These are phyloP conservation scores for Hemitrygon akajei DNA, from an alignment of 2,797 vertebrate species.

Conservation along the genomic window DNA sequence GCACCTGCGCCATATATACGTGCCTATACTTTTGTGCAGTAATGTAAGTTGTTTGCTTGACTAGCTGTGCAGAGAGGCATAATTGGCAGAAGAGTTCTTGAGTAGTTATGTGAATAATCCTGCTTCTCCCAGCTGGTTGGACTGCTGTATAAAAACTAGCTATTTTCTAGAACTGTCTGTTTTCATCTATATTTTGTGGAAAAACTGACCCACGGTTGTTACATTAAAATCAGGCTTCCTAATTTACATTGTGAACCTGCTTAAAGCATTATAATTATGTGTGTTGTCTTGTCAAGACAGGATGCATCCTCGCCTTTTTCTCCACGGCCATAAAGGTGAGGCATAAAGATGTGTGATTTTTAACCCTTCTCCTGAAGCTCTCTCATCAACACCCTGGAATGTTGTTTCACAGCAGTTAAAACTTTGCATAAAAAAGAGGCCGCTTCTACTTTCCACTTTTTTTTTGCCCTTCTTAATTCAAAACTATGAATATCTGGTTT, in stretches of 20 bases:
- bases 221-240: too few relatives aligned
- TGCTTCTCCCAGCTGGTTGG: background rate
- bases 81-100: background rate
- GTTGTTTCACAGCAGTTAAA: background rate
- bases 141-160: background rate
- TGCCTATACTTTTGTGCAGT: too few relatives aligned
- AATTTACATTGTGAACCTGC: too few relatives aligned
- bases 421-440: background rate
- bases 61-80: background rate
- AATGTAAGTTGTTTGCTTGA: background rate
- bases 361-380: too few relatives aligned
- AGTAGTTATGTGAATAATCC: background rate
- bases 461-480: background rate
- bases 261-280: too few relatives aligned
- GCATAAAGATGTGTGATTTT: too few relatives aligned
- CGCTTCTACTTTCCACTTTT: background rate
- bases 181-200: background rate
- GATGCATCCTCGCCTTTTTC: too few relatives aligned
- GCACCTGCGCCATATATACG: too few relatives aligned
- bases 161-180: background rate
- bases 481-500: background rate
- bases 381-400: background rate
- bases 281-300: too few relatives aligned
- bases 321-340: too few relatives aligned
- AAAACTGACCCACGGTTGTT: background rate